Evolutionary conservation across 2,113 vertebrate genomes (phyloP).

Genomic region (Oreochromis niloticus): DNA sequence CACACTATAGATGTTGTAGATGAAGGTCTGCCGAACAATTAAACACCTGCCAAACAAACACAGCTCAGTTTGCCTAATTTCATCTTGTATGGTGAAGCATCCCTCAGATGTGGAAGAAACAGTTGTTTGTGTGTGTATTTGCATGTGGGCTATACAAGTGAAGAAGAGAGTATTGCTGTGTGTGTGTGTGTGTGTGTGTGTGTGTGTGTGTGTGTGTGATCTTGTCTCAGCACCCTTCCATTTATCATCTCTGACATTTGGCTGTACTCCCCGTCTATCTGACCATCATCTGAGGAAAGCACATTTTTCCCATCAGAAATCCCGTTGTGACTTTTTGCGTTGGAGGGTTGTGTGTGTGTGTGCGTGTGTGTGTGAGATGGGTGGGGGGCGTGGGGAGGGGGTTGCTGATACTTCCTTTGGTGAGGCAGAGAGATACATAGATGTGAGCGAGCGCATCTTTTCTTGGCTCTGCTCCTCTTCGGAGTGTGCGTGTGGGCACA

Average conservation of each 20-base stretch:
- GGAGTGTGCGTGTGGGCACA: background rate
- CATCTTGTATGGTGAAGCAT: accelerated
- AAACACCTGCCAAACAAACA: accelerated
- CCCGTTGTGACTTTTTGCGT: slow-evolving; percentile 73
- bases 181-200: background rate
- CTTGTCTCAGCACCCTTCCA: slow-evolving; percentile 69
- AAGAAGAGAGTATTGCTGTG: background rate
- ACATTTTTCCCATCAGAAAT: slow-evolving; percentile 79
- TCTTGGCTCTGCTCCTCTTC: slow-evolving; percentile 9
- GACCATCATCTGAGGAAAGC: slow-evolving; percentile 76
- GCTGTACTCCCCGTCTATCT: slow-evolving; percentile 70
- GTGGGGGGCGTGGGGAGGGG: background rate
- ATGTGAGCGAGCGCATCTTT: slow-evolving; percentile 59
- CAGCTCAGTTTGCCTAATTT: background rate
- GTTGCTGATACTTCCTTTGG: slow-evolving; percentile 66
- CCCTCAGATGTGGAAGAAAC: background rate
- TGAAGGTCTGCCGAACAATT: background rate
- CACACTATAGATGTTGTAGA: background rate
- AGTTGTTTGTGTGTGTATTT: background rate
- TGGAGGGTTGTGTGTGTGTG: background rate
- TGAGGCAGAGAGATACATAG: slow-evolving; percentile 51
- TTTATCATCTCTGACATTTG: slow-evolving; percentile 80
- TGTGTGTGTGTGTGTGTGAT: slow-evolving; percentile 44
- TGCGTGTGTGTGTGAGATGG: background rate
- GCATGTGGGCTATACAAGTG: background rate